Evolutionary conservation across 37 sponge, comb jelly and placozoan species (phyloP), one percentile per base, ranked within the genome.

Genomic region (Crambe crambe): DNA sequence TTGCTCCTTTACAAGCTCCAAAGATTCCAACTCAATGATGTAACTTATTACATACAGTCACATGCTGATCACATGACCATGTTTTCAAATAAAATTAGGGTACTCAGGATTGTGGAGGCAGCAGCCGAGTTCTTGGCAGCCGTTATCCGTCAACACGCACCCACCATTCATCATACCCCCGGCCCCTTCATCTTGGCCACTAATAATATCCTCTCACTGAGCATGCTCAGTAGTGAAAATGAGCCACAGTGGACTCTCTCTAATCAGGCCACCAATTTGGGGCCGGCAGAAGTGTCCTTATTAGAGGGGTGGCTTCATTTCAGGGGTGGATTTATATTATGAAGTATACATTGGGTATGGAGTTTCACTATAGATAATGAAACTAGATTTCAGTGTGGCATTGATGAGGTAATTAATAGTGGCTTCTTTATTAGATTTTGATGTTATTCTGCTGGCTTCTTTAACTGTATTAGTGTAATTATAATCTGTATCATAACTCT

Each of bases 141-240:
- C 31, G 65, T 82, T 34, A 21, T 64, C 18, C 72, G 83, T 34
- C 51, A 74, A 22, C 83, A 82, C 75, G 2, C 54, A n/a, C 23
- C 54, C 54, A 8, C 43, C 0, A 54, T 62, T 36, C 32, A 32
- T 42, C 21, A 51, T 18, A 42, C 56, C 34, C 74, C 75, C 1
- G 74, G 59, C 10, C 74, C 83, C 27, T 40, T 82, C 74, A 8
- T 82, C 62, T 21, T 62, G 3, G 36, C 83, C 32, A 27, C 42
- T 12, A 82, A 73, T n/a, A 72, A 63, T 82, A 82, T 82, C 82
- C 80, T 68, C 42, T 56, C 56, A 54, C 17, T 47, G 51, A 12
- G 51, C 51, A 47, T 47, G 51, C 51, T 47, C 51, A 47, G 51
- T 47, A 47, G 51, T 47, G 10, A 6, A 47, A 15, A 47, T 47